Base-by-base conservation (phyloP, 2,888 invertebrate genomes). In the Papilio demoleus region DNA sequence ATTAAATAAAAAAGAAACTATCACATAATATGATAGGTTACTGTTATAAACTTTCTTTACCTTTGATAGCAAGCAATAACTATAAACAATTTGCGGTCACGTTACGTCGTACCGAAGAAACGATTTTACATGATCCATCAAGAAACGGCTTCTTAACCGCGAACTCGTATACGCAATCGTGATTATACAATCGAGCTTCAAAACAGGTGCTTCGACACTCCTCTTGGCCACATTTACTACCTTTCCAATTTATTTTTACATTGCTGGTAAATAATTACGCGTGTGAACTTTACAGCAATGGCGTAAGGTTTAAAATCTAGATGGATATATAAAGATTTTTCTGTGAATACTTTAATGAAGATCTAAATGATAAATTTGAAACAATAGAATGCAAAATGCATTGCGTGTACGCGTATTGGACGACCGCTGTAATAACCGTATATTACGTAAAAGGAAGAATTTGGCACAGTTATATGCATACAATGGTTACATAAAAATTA, bases 111-210 rank as follows among this genome's bases (percentile, higher is more conserved):
- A 60, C 14, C 38, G 24, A 60, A 60, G 60, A 24, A 40, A 60
- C 40, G 60, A 47, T 58, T 45, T 59, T 24, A 59, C 45, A 11
- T 0, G 17, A 40, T 17, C n/a, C 38, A 45, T 56, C 47, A 60
- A 45, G 58, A n/a, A 42, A n/a, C 36, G 17, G 47, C 17, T n/a
- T 66, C 38, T 67, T 12, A 19, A 40, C 61, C 61, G 67, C 67
- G 31, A 62, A n/a, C 50, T 50, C 47, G 36, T 53, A 66, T 66
- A 47, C 66, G 66, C 66, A 66, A 66, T 60, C 66, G 60, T 38
- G 62, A 67, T 56, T 56, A 56, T 17, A 31, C 53, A 56, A 56
- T 56, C 53, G 14, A 22, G 31, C 61, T 31, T 42, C 45, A 56
- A 58, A 34, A 50, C 66, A 60, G 66, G 66, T 66, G 45, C 24